Conservation (phyloP, 92 coral and sea anemone species). For the Pocillopora meandrina region DNA sequence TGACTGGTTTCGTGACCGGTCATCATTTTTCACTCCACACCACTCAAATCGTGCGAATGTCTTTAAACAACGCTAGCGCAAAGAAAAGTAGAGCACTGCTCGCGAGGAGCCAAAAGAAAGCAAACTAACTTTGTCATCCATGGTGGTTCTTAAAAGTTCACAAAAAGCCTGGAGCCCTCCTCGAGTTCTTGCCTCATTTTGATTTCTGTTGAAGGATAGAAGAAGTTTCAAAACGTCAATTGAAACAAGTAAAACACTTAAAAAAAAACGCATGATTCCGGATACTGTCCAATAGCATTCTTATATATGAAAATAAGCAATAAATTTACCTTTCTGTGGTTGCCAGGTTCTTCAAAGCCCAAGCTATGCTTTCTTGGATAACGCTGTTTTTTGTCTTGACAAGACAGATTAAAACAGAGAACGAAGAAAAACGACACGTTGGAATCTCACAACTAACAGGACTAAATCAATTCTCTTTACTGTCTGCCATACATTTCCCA, state of each 20-base stretch:
- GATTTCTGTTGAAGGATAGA: constrained; percentile 53
- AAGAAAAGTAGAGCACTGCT: not conserved
- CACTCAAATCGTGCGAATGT: not conserved
- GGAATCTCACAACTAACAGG: too few species aligned
- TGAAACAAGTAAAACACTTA: too few species aligned
- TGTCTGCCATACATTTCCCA: too few species aligned
- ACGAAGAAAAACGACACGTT: not conserved
- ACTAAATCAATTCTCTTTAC: too few species aligned
- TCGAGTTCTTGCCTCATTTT: constrained; percentile 66
- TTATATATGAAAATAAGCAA: too few species aligned
- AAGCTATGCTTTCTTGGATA: constrained; percentile 80
- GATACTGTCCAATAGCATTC: too few species aligned
- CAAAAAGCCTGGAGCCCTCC: constrained; percentile 86
- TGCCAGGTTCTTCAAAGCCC: constrained; percentile 87
- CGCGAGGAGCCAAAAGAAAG: not conserved
- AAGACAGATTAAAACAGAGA: not conserved
- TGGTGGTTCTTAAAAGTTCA: constrained; percentile 48
- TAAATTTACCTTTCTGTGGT: constrained; percentile 64
- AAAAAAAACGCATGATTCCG: too few species aligned
- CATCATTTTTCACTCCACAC: not conserved
- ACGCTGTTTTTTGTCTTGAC: constrained; percentile 62
- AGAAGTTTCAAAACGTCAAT: not conserved
- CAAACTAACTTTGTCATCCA: constrained; percentile 72
- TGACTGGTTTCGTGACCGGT: too few species aligned
- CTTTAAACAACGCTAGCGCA: not conserved